These are phyloP conservation scores for Perca flavescens DNA, from an alignment of 2,113 vertebrate species.

Conservation along the genomic window DNA sequence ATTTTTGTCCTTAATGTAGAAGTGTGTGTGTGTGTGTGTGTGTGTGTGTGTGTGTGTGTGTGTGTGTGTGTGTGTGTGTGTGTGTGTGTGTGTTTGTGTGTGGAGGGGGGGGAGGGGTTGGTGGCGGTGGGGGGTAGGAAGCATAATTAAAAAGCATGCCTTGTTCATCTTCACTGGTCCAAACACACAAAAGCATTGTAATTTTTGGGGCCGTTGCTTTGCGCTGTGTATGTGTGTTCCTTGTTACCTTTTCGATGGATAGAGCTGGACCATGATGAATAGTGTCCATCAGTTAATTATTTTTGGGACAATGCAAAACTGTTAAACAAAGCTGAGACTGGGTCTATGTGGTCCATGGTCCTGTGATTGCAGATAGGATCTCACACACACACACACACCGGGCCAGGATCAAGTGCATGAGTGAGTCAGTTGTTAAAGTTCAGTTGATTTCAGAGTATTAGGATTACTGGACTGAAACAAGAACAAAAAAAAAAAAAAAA, in stretches of 20 bases:
- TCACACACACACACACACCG: not conserved
- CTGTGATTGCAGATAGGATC: not conserved
- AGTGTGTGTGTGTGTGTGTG: not conserved
- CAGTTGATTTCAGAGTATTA: conserved; percentile 1
- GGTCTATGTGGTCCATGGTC: not conserved
- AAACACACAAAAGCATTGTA: not conserved
- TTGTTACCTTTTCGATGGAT: conserved; percentile 60
- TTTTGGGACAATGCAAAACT: conserved; percentile 51
- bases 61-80: too few relatives aligned
- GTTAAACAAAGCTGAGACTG: conserved; percentile 9
- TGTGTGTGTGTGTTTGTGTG: not conserved
- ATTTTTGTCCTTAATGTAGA: not conserved
- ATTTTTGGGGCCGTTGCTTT: conserved; percentile 15
- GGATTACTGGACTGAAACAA: not conserved
- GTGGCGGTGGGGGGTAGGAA: not conserved
- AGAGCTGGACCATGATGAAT: conserved; percentile 48
- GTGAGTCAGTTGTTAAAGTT: not conserved
- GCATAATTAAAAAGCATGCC: conserved; percentile 14
- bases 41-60: not conserved
- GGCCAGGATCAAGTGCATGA: not conserved
- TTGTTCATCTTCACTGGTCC: conserved; percentile 30
- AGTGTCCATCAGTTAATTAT: conserved; percentile 67
- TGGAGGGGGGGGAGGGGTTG: too few relatives aligned
- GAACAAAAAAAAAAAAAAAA: not conserved
- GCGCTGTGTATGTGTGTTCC: conserved; percentile 2